Conservation (phyloP, 2,888 invertebrate genomes). For the Acrobasis consociella region DNA sequence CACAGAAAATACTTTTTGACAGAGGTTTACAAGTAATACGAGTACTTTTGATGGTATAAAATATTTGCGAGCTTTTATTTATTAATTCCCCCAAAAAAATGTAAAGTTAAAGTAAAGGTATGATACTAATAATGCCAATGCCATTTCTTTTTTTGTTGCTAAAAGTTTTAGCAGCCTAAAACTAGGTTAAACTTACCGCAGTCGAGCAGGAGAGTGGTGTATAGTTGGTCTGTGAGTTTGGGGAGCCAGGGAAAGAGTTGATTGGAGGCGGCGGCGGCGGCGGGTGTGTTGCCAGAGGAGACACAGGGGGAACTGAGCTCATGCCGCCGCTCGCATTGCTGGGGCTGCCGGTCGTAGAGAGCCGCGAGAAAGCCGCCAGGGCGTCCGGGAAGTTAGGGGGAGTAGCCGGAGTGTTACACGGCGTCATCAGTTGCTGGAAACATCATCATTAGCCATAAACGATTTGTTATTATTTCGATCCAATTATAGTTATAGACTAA, state of each 20-base stretch:
- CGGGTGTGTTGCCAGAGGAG: conserved; percentile 72
- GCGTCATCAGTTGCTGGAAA: conserved; percentile 90
- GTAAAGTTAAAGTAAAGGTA: too few species aligned
- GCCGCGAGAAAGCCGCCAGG: conserved; percentile 92
- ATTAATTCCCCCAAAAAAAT: too few species aligned
- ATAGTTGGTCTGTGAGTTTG: conserved; percentile 69
- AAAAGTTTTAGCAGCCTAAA: too few species aligned
- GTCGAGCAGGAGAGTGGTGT: conserved; percentile 75
- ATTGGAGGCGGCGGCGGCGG: conserved; percentile 54
- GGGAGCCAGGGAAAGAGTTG: conserved; percentile 62
- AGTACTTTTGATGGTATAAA: too few species aligned
- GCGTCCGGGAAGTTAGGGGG: conserved; percentile 97
- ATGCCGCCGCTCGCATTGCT: conserved; percentile 59
- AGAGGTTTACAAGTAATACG: too few species aligned
- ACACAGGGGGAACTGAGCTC: conserved; percentile 64
- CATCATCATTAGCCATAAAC: neutral
- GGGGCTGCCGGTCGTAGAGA: conserved; percentile 87
- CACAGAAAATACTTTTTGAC: too few species aligned
- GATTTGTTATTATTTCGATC: too few species aligned
- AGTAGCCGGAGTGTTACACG: conserved; percentile 96
- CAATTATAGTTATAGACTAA: too few species aligned
- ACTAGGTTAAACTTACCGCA: conserved; percentile 61
- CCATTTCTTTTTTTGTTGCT: neutral
- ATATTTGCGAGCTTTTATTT: too few species aligned
- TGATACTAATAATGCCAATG: neutral